A percentile compares a stretch with the other conserved stretches of the same genome.
These are phyloP conservation scores for Pilophorus perplexus DNA, from an alignment of 2,888 invertebrate genomes.

Conservation along the genomic window DNA sequence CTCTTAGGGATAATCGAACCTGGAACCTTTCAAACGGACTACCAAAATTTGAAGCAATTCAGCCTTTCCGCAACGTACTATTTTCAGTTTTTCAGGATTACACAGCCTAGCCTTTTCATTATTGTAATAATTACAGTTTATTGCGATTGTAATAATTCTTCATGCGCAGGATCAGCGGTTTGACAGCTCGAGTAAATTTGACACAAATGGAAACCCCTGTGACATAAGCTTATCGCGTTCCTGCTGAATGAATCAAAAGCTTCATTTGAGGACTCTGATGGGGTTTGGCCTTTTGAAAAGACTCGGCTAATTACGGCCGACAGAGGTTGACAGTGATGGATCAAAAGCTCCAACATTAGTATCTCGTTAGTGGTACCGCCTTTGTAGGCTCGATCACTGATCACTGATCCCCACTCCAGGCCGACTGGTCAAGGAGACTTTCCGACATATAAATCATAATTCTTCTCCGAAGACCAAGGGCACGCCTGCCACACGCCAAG, in stretches of 20 bases:
- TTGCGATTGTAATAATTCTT: no score
- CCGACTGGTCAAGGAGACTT: slow-evolving; percentile 28
- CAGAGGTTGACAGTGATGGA: slow-evolving; percentile 23
- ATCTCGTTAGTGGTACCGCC: slow-evolving; percentile 21
- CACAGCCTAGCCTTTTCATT: no score
- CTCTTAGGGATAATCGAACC: no score
- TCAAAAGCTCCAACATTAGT: slow-evolving; percentile 30
- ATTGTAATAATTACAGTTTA: no score
- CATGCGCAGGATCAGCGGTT: no score
- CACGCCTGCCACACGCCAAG: no score
- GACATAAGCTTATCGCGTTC: slow-evolving; percentile 10
- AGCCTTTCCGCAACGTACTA: no score
- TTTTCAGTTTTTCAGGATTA: no score
- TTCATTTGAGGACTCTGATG: background rate
- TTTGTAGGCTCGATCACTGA: background rate
- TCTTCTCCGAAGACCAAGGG: slow-evolving; percentile 9
- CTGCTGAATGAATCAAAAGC: slow-evolving; percentile 13
- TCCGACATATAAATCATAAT: slow-evolving; percentile 20
- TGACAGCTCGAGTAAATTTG: no score
- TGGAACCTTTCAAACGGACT: no score
- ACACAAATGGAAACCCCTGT: no score
- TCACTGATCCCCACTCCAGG: background rate
- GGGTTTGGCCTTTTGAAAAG: slow-evolving; percentile 11
- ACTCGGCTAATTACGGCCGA: slow-evolving; percentile 27
- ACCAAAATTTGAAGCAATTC: no score